Conservation (phyloP, 2,888 invertebrate species). For the Pediacus dermestoides region DNA sequence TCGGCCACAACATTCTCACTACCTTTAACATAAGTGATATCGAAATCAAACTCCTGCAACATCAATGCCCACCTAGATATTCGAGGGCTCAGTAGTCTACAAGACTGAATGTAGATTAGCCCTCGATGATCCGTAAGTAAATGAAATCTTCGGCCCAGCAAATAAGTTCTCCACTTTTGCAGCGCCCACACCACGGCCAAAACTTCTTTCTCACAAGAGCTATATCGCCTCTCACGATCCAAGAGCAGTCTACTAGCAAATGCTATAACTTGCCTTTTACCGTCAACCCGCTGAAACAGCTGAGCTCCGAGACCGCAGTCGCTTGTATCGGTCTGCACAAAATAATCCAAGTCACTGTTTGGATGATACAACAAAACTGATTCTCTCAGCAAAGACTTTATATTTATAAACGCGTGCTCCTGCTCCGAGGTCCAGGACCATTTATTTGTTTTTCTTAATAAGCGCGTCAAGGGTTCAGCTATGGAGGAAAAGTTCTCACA, state of each 20-base stretch:
- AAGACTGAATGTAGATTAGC: slow-evolving; percentile 26
- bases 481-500: slow-evolving; percentile 6
- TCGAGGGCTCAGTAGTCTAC: slow-evolving; percentile 24
- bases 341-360: neutral
- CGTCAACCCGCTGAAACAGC: slow-evolving; percentile 7
- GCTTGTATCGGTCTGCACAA: slow-evolving; percentile 10
- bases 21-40: slow-evolving; percentile 25
- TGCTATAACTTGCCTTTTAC: slow-evolving; percentile 3
- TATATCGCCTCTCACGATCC: slow-evolving; percentile 12
- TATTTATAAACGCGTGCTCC: slow-evolving; percentile 4
- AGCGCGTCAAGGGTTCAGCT: slow-evolving; percentile 1
- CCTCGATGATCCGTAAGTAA: slow-evolving; percentile 31
- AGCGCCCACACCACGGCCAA: slow-evolving; percentile 27
- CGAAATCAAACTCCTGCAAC: slow-evolving; percentile 28
- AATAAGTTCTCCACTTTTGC: slow-evolving; percentile 28
- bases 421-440: slow-evolving; percentile 3
- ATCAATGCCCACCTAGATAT: slow-evolving; percentile 27
- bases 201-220: slow-evolving; percentile 22
- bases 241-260: slow-evolving; percentile 10
- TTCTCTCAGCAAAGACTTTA: slow-evolving; percentile 9
- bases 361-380: slow-evolving; percentile 9
- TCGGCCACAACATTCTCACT: slow-evolving; percentile 30
- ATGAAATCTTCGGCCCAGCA: slow-evolving; percentile 20
- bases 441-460: slow-evolving; percentile 5
- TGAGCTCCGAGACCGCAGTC: slow-evolving; percentile 10